phyloP scores from a whole-genome alignment of 2,888 invertebrate species.

The Drepana falcataria region DNA sequence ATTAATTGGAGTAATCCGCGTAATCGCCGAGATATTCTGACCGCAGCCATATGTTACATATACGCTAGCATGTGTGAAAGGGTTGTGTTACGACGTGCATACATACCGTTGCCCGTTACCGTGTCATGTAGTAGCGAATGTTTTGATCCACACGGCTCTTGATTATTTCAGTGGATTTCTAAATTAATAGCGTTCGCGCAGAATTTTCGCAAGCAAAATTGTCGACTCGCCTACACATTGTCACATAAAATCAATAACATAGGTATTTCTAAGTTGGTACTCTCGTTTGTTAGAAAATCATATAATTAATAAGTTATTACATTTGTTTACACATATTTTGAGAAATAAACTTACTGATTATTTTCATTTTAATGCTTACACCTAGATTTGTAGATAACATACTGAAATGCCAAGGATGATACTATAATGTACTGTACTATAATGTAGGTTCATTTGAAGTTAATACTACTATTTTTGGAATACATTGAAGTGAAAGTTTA shows the following conservation, averaged over 20 bases:
- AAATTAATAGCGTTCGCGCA: constrained; percentile 17
- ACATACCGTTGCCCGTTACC: constrained; percentile 50
- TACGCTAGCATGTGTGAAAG: constrained; percentile 48
- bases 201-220: background rate
- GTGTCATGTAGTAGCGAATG: constrained; percentile 20
- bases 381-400: too few relatives aligned
- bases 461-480: too few relatives aligned
- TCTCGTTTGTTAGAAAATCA: too few relatives aligned
- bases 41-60: constrained; percentile 61
- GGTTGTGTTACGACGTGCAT: constrained; percentile 31
- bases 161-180: constrained; percentile 24
- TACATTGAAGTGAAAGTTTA: too few relatives aligned
- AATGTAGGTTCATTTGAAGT: too few relatives aligned
- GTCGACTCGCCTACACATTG: background rate
- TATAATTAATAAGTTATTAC: too few relatives aligned
- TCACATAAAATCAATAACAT: background rate
- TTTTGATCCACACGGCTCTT: constrained; percentile 31
- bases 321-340: too few relatives aligned
- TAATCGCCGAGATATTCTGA: constrained; percentile 47
- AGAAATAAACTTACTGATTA: too few relatives aligned
- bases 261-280: background rate
- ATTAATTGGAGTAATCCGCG: constrained; percentile 48
- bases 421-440: too few relatives aligned
- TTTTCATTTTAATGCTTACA: too few relatives aligned
- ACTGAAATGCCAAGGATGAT: too few relatives aligned